These are phyloP conservation scores for Corydoras maculifer DNA, from an alignment of 2,113 vertebrate species.

Conservation along the genomic window DNA sequence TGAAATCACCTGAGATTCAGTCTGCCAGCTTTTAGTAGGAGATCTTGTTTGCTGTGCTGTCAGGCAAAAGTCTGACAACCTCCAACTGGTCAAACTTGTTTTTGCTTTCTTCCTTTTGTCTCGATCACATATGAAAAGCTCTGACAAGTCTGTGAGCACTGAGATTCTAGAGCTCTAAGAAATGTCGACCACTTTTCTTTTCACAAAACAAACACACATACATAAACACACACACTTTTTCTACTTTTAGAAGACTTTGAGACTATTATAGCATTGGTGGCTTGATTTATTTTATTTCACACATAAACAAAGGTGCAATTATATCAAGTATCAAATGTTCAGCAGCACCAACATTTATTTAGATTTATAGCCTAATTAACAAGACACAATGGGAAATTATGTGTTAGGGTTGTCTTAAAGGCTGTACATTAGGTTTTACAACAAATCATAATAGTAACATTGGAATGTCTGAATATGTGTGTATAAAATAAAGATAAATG, in stretches of 20 bases:
- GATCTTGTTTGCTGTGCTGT: conserved; percentile 35
- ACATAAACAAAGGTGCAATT: conserved; percentile 27
- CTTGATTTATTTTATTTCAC: conserved; percentile 23
- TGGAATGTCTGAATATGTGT: too few species aligned
- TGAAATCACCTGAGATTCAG: conserved; percentile 26
- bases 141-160: conserved; percentile 27
- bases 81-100: conserved; percentile 33
- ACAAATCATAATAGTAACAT: too few species aligned
- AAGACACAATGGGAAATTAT: background rate
- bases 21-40: conserved; percentile 27
- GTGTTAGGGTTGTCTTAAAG: background rate
- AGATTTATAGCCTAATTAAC: too few species aligned
- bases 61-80: conserved; percentile 30
- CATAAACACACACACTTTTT: conserved; percentile 19
- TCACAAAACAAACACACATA: conserved; percentile 20
- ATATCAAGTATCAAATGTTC: background rate
- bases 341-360: background rate
- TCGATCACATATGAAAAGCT: conserved; percentile 7
- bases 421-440: background rate
- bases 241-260: conserved; percentile 34
- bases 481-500: too few species aligned
- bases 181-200: conserved; percentile 27
- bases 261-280: conserved; percentile 20
- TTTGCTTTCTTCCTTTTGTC: conserved; percentile 19
- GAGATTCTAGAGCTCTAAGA: conserved; percentile 26